phyloP scores from a whole-genome alignment of 2,888 invertebrate species.

The Laspeyria flexula region DNA sequence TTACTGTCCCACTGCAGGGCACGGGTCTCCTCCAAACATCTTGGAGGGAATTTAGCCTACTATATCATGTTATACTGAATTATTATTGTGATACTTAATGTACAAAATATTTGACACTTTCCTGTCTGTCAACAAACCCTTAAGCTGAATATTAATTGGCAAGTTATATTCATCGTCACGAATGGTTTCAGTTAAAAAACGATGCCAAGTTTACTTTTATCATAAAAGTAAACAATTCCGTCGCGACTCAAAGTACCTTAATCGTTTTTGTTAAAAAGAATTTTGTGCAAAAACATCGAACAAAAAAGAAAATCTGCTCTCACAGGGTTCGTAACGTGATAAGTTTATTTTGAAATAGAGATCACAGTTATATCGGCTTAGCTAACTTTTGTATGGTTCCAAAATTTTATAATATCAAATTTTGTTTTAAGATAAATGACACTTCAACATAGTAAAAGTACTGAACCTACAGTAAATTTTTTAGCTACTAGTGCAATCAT shows the following conservation, averaged over 20 bases:
- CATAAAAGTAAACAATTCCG: slow-evolving; percentile 76
- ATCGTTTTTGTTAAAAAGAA: slow-evolving; percentile 66
- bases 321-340: slow-evolving; percentile 70
- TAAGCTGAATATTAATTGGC: slow-evolving; percentile 22
- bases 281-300: slow-evolving; percentile 73
- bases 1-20: too few relatives aligned
- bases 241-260: slow-evolving; percentile 54
- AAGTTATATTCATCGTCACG: slow-evolving; percentile 53
- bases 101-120: too few relatives aligned
- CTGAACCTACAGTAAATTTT: too few relatives aligned
- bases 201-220: slow-evolving; percentile 67
- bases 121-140: not conserved
- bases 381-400: slow-evolving; percentile 1
- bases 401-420: too few relatives aligned
- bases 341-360: slow-evolving; percentile 82
- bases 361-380: slow-evolving; percentile 63
- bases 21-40: too few relatives aligned
- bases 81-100: too few relatives aligned
- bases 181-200: slow-evolving; percentile 49
- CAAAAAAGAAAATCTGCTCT: slow-evolving; percentile 74
- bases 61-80: too few relatives aligned
- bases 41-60: too few relatives aligned
- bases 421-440: too few relatives aligned
- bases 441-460: too few relatives aligned
- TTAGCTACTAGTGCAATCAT: too few relatives aligned